Evolutionary conservation across 1,140 invertebrate genomes (phyloP).

Genomic region (Anthonomus grandis): DNA sequence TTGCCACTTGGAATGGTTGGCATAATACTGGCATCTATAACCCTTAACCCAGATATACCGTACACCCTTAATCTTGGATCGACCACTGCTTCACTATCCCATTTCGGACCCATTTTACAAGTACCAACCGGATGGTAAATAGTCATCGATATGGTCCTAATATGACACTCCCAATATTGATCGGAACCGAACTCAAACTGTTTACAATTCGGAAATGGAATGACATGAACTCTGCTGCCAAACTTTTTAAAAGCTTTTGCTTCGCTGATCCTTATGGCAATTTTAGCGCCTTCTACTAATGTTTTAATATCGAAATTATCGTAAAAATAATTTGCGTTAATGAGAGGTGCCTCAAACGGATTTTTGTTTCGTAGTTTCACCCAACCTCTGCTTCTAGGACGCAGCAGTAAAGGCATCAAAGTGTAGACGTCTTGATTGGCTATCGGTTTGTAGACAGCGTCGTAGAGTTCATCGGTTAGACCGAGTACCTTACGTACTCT

Average conservation of each 20-base stretch:
- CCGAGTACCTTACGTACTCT: conserved; percentile 76
- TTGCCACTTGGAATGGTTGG: conserved; percentile 66
- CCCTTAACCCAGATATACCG: conserved; percentile 71
- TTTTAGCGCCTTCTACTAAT: conserved; percentile 75
- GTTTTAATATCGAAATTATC: conserved; percentile 72
- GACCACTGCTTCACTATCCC: conserved; percentile 75
- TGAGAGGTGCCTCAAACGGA: conserved; percentile 79
- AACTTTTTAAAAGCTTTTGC: conserved; percentile 78
- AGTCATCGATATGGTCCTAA: conserved; percentile 80
- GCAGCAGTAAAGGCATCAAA: conserved; percentile 74
- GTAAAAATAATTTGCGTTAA: conserved; percentile 86
- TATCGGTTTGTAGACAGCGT: conserved; percentile 73
- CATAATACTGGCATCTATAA: conserved; percentile 88
- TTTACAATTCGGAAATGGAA: conserved; percentile 75
- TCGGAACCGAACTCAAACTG: conserved; percentile 70
- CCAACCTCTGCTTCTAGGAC: conserved; percentile 76
- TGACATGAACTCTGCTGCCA: conserved; percentile 68
- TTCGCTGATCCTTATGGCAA: conserved; percentile 67
- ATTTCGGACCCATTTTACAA: conserved; percentile 77
- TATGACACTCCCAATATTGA: conserved; percentile 81
- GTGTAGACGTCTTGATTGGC: conserved; percentile 69
- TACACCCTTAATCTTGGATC: conserved; percentile 75
- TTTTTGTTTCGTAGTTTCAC: conserved; percentile 71
- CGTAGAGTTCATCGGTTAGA: conserved; percentile 75
- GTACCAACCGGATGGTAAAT: conserved; percentile 82